A percentile compares a stretch with the other conserved stretches of the same genome.
Conservation (phyloP, 1,140 invertebrate species). For the Drosophila tristis region DNA sequence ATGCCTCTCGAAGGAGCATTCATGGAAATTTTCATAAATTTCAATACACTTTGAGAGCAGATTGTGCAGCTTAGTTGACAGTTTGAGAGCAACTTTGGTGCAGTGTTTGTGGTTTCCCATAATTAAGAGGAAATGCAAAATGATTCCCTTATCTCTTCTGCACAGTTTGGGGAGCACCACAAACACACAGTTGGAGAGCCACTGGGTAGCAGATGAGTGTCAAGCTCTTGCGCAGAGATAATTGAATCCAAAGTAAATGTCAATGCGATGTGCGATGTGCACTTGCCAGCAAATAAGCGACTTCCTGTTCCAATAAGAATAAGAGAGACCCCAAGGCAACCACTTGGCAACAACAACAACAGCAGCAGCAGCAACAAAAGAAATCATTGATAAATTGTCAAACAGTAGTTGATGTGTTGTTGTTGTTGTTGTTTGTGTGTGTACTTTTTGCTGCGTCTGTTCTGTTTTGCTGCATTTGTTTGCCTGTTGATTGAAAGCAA, state of each 20-base stretch:
- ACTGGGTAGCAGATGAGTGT: constrained; percentile 21
- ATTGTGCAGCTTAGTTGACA: background rate
- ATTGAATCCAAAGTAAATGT: constrained; percentile 59
- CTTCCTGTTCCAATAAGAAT: constrained; percentile 81
- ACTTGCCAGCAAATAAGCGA: constrained; percentile 78
- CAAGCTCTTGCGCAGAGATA: constrained; percentile 16
- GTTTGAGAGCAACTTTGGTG: background rate
- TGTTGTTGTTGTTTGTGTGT: constrained; percentile 35
- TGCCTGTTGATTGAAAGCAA: constrained; percentile 57
- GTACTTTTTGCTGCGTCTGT: constrained; percentile 44
- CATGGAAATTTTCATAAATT: constrained; percentile 47
- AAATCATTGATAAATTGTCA: constrained; percentile 81
- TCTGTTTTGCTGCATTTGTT: constrained; percentile 51
- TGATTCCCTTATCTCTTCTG: background rate
- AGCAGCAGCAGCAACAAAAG: constrained; percentile 39
- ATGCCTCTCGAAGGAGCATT: constrained; percentile 33
- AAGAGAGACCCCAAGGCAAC: constrained; percentile 38
- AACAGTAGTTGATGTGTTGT: constrained; percentile 61
- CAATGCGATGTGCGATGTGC: constrained; percentile 67
- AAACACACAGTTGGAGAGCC: constrained; percentile 42
- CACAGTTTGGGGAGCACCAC: background rate
- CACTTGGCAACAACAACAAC: constrained; percentile 26
- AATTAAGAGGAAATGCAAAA: too few relatives aligned
- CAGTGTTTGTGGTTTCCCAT: background rate
- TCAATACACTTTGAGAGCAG: constrained; percentile 38